Evolutionary conservation across 2,888 invertebrate species (phyloP).

Genomic region (Pilophorus perplexus): DNA sequence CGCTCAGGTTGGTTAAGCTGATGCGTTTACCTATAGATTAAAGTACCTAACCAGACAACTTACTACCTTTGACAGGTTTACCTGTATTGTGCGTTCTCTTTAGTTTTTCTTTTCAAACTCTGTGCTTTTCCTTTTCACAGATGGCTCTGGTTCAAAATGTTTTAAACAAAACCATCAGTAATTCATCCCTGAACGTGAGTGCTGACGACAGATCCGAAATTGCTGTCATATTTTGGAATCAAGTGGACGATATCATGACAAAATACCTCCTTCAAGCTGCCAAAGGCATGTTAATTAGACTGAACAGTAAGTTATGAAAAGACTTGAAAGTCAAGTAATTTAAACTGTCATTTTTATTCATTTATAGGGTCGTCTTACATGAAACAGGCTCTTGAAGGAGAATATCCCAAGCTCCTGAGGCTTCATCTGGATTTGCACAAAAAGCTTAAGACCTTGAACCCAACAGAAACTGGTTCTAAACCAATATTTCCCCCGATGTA

Average conservation of each 20-base stretch:
- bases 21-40: too few relatives aligned
- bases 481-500: constrained; percentile 43
- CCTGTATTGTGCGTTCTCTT: neutral
- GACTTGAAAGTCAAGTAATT: neutral
- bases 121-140: constrained; percentile 51
- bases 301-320: too few relatives aligned
- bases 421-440: constrained; percentile 74
- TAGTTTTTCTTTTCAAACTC: neutral
- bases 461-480: constrained; percentile 29
- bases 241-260: constrained; percentile 55
- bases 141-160: constrained; percentile 57
- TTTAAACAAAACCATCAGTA: constrained; percentile 50
- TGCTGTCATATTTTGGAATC: constrained; percentile 58
- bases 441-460: constrained; percentile 57
- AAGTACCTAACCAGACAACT: too few relatives aligned
- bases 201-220: constrained; percentile 50
- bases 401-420: constrained; percentile 81
- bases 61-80: constrained; percentile 58
- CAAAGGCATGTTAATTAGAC: constrained; percentile 51
- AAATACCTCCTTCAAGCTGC: constrained; percentile 50
- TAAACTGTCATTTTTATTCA: neutral
- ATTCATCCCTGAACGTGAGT: neutral
- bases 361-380: constrained; percentile 56
- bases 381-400: constrained; percentile 80
- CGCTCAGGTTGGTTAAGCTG: constrained; percentile 61